Conservation (phyloP, 1,140 invertebrate species). For the Pachypsylla venusta region DNA sequence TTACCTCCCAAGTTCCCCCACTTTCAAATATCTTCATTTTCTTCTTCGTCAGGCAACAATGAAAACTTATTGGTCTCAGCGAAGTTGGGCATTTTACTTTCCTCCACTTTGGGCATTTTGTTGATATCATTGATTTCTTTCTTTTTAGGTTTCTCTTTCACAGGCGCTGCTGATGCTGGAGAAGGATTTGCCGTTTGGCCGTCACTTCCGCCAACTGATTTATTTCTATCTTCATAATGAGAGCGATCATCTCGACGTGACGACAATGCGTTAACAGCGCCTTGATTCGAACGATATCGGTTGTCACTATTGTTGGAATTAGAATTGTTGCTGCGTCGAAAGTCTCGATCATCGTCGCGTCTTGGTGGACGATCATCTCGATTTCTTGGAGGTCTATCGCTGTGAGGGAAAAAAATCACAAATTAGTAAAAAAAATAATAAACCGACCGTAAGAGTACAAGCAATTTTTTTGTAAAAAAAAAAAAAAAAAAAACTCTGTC, state of each 20-base stretch:
- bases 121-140: neutral
- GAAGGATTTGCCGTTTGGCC: neutral
- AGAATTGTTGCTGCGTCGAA: neutral
- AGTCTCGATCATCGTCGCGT: neutral
- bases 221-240: no score
- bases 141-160: neutral
- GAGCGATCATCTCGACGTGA: no score
- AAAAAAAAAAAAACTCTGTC: no score
- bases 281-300: no score
- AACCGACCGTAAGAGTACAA: no score
- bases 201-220: no score
- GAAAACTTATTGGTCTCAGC: neutral
- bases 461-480: no score
- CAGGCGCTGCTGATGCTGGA: neutral
- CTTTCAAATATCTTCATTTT: neutral
- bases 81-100: neutral
- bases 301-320: neutral
- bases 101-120: conserved; percentile 7
- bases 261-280: no score
- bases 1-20: no score
- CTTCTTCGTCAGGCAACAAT: neutral
- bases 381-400: neutral
- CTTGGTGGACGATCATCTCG: neutral
- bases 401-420: neutral
- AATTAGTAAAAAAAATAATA: no score